Evolutionary conservation across 2,888 invertebrate genomes (phyloP), one percentile per base, ranked within the genome.

Genomic region (Cecidostiba fungosa): DNA sequence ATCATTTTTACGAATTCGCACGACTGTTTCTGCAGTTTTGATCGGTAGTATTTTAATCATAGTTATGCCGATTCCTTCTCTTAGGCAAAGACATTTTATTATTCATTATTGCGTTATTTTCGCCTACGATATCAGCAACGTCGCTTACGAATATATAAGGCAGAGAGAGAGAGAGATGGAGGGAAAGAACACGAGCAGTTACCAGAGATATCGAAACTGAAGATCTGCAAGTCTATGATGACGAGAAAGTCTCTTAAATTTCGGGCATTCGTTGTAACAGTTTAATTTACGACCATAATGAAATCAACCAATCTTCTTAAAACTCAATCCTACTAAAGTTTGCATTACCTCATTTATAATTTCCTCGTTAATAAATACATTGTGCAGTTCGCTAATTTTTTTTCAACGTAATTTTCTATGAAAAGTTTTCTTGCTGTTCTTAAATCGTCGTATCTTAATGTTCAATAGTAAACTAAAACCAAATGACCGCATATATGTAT

Each of bases 131-230:
- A 62, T 85, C 62, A 85, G 79, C 76, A 85, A 79, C 70, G 77
- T 59, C 74, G 43, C 69, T 80, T 39, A 82, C 78, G 29, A 81
- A 62, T 70, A 32, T 50, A 77, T 73, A 84, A 73, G 62, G 39
- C 47, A 72, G 73, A 80, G 79, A 83, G 85, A 86, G 79, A 86
- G n/a, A 79, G 19, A 54, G n/a, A 54, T 77, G 76, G 78, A 82
- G 85, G 84, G n/a, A n/a, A n/a, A n/a, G 77, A 86, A 66, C 19
- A 59, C 32, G 29, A 80, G 26, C 32, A 73, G 70, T 85, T 87
- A 87, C 47, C 47, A 80, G 69, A 80, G 54, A 85, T 83, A 77
- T 85, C 78, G 72, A 82, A 86, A 76, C 70, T 43, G 50, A 84
- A 80, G 81, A 84, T n/a, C 79, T 36, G 8, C 70, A 73, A 78